Conservation (phyloP, 2,888 invertebrate species). For the Lingula anatina region DNA sequence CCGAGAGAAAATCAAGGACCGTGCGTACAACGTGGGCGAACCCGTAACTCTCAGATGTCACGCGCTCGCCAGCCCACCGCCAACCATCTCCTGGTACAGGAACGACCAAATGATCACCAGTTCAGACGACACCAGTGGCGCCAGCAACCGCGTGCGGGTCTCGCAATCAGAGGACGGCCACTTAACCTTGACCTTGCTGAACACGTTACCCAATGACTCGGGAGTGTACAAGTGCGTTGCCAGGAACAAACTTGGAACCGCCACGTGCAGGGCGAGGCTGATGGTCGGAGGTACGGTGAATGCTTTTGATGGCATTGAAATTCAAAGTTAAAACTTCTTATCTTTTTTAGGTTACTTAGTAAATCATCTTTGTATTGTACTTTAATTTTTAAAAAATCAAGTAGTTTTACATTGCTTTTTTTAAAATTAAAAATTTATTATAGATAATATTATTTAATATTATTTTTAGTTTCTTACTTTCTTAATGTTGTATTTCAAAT, state of each 20-base stretch:
- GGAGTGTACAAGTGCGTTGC: slow-evolving; percentile 95
- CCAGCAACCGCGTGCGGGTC: slow-evolving; percentile 26
- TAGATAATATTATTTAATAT: no score
- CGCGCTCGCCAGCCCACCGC: slow-evolving; percentile 29
- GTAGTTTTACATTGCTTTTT: no score
- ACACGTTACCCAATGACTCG: slow-evolving; percentile 63
- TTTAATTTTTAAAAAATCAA: no score
- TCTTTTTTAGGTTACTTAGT: no score
- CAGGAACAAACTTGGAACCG: slow-evolving; percentile 67
- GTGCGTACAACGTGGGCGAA: slow-evolving; percentile 68
- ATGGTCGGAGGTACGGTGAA: slow-evolving; percentile 54
- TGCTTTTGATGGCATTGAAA: no score
- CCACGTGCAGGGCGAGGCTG: slow-evolving; percentile 54
- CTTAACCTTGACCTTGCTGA: slow-evolving; percentile 50
- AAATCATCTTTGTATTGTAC: no score
- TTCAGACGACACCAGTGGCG: background rate
- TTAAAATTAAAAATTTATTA: no score
- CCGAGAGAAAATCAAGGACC: slow-evolving; percentile 82
- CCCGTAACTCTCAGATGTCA: slow-evolving; percentile 38
- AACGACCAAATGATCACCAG: slow-evolving; percentile 46
- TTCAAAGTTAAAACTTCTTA: no score
- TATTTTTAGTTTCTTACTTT: no score
- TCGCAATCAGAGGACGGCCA: slow-evolving; percentile 39
- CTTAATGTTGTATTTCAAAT: no score
- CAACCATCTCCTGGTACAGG: slow-evolving; percentile 45